Conservation (phyloP, 2,797 vertebrate species). For the Lophotriccus pileatus region DNA sequence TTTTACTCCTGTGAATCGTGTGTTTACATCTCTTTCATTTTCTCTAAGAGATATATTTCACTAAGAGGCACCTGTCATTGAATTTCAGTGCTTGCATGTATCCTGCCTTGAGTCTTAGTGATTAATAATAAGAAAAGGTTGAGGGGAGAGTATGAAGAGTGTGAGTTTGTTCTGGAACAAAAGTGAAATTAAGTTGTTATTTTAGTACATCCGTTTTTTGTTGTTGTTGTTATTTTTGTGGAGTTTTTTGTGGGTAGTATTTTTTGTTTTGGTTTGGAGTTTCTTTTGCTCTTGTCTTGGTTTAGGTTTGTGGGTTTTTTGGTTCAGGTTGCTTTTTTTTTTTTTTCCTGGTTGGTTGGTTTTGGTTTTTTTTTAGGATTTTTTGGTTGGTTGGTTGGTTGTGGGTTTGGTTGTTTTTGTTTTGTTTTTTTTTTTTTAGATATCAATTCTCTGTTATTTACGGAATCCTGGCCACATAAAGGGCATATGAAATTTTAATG, state of each 20-base stretch:
- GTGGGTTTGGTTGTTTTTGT: not conserved
- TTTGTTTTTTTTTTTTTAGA: not conserved
- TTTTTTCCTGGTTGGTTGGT: not conserved
- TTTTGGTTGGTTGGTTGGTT: not conserved
- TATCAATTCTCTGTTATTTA: not conserved
- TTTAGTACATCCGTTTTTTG: not conserved
- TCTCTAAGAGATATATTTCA: not conserved
- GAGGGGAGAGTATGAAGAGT: not conserved
- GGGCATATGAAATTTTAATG: conserved; percentile 6
- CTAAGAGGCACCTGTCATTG: rapidly evolving
- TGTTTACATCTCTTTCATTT: not conserved
- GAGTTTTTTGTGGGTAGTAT: no score
- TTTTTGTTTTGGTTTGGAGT: not conserved
- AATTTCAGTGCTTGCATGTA: not conserved
- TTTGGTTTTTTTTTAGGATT: not conserved
- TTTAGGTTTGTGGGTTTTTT: not conserved
- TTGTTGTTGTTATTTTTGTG: no score
- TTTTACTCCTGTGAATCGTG: not conserved
- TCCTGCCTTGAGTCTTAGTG: not conserved
- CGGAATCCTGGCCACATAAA: not conserved
- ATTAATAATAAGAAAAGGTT: not conserved
- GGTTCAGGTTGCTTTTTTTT: not conserved
- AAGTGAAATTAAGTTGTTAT: not conserved
- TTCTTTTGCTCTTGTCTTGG: no score
- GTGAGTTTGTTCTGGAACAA: not conserved